These are phyloP conservation scores for Nasalis larvatus DNA, from an alignment of 2,113 vertebrate genomes.

Conservation along the genomic window DNA sequence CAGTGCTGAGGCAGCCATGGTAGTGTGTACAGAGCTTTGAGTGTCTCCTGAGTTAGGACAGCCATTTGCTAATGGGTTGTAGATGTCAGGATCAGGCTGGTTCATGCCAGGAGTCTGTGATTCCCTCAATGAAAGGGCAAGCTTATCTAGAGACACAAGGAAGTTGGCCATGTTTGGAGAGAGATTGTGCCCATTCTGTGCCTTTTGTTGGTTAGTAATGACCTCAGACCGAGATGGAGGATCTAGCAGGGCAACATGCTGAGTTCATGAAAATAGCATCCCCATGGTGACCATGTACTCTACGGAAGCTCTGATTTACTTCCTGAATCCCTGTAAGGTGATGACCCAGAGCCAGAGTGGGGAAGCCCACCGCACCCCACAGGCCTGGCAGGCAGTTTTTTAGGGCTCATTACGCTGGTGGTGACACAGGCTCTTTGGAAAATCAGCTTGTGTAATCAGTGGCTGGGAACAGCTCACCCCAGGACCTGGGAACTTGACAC, in stretches of 20 bases:
- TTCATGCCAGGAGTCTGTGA: not conserved
- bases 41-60: not conserved
- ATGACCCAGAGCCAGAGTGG: not conserved
- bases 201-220: not conserved
- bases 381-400: not conserved
- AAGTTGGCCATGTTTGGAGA: not conserved
- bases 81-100: not conserved
- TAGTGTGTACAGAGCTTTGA: accelerated
- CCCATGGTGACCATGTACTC: not conserved
- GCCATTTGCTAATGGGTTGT: not conserved
- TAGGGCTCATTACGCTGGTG: not conserved
- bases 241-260: not conserved
- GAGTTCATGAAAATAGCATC: not conserved
- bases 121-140: not conserved
- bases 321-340: not conserved
- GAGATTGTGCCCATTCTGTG: not conserved
- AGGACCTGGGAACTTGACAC: not conserved
- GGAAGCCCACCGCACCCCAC: not conserved
- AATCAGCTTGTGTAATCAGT: not conserved
- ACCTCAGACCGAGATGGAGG: not conserved
- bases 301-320: not conserved
- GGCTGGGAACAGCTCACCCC: not conserved
- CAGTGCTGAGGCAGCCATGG: accelerated
- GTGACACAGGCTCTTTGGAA: not conserved
- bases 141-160: not conserved